A percentile compares a stretch with the other conserved stretches of the same genome.
Evolutionary conservation across 2,888 invertebrate species (phyloP).

Genomic region (Plagiodera versicolora): DNA sequence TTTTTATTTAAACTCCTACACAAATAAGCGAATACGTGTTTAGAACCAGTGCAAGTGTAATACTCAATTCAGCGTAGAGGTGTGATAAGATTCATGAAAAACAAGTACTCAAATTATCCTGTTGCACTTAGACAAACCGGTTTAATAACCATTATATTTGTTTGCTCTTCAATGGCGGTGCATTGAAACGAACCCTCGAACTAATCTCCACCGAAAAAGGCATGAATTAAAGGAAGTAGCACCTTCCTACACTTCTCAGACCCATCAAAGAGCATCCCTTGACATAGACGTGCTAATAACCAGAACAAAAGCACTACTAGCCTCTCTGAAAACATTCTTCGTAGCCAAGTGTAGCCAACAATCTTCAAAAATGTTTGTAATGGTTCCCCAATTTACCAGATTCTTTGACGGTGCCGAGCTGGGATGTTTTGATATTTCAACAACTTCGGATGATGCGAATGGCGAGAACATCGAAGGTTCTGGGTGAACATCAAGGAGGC

Average conservation of each 20-base stretch:
- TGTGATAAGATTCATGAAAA: not conserved
- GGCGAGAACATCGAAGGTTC: not conserved
- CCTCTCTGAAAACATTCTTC: conserved; percentile 47
- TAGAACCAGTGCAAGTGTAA: not conserved
- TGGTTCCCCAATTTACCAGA: conserved; percentile 51
- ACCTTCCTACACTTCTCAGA: conserved; percentile 10
- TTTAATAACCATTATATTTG: not conserved
- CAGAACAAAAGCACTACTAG: conserved; percentile 50
- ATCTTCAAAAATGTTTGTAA: conserved; percentile 51
- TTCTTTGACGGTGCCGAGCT: conserved; percentile 36
- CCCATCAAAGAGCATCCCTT: conserved; percentile 31
- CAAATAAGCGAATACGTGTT: not conserved
- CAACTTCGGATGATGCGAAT: conserved; percentile 15
- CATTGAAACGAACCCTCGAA: conserved; percentile 2
- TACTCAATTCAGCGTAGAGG: not conserved
- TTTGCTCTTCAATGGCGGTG: not conserved
- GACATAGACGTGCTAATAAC: conserved; percentile 45
- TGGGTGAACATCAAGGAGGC: not conserved
- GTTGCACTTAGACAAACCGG: not conserved
- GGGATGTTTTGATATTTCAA: conserved; percentile 14
- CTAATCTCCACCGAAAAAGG: not conserved
- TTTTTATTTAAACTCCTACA: not conserved
- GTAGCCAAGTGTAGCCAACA: conserved; percentile 34
- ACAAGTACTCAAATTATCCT: not conserved
- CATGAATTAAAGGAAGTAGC: not conserved